Evolutionary conservation across 2,113 vertebrate genomes (phyloP), one percentile per base, ranked within the genome.

Genomic region (Mustela nigripes): DNA sequence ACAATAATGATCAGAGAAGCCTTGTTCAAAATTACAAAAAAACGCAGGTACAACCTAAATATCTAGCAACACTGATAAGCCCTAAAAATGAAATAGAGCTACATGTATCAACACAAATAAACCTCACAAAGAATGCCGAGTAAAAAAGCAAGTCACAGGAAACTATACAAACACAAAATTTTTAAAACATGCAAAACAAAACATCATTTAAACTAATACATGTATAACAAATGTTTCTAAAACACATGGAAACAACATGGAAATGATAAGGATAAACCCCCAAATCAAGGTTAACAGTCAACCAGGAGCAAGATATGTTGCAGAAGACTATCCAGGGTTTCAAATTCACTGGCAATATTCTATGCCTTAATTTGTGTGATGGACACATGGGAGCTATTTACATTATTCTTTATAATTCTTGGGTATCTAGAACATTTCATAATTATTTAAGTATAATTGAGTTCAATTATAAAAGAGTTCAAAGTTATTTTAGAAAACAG

Each of bases 401-500:
- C 21, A 78, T 92, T 92, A 95, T 71, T 69, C 24, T 94, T n/a
- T 89, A 24, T 88, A 58, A 69, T 50, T 92, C 50, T 67, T 36
- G 11, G 7, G 53, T 60, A 94, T 67, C 36, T 94, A 58, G 2
- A 76, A 31, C 58, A 89, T 63, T 93, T 95, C 71, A 65, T 85
- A 73, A 93, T 73, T 93, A 12, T 69, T 45, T 39, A 91, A 90
- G 62, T 63, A 84, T 6, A 85, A 89, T 3, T 89, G 33, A 90
- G 24, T 18, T 48, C 45, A 48, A 48, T 48, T 48, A 48, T 48
- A 48, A 82, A 92, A 95, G 1, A 89, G 4, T 60, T 89, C 63
- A 67, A 71, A 94, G 26, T 91, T 94, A 92, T 21, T 79, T 94
- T 84, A 85, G 7, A 85, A 95, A 94, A 87, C 14, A 78, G 19